phyloP scores from a whole-genome alignment of 2,888 invertebrate genomes.

The Andrena trimmerana region DNA sequence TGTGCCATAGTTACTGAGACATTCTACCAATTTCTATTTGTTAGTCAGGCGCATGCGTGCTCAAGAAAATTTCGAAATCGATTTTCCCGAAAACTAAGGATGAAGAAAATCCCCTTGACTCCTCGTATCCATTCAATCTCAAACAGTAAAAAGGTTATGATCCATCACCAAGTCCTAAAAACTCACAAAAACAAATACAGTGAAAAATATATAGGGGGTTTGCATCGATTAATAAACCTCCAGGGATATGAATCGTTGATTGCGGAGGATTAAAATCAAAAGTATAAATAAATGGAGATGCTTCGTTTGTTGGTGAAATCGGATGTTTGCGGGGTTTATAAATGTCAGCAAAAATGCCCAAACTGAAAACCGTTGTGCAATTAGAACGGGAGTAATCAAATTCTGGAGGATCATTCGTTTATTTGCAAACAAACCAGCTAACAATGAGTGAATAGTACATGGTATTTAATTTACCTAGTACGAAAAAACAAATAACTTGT shows the following conservation, averaged over 20 bases:
- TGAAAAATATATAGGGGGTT: not conserved
- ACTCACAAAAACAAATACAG: not conserved
- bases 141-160: not conserved
- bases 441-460: not conserved
- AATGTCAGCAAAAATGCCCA: slow-evolving; percentile 5
- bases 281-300: not conserved
- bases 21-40: no score
- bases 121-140: not conserved
- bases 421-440: not conserved
- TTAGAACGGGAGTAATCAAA: not conserved
- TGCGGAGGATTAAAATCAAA: not conserved
- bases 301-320: not conserved
- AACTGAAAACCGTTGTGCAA: not conserved
- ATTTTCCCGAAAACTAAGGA: no score
- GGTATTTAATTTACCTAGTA: no score
- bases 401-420: not conserved
- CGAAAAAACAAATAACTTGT: no score
- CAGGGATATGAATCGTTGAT: not conserved
- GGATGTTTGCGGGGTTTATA: not conserved
- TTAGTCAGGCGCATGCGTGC: no score
- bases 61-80: no score
- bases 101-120: no score
- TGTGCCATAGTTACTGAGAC: no score
- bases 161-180: no score
- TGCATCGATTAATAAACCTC: not conserved